These are phyloP conservation scores for Smittia aterrima DNA, from an alignment of 2,888 invertebrate species.

Conservation along the genomic window DNA sequence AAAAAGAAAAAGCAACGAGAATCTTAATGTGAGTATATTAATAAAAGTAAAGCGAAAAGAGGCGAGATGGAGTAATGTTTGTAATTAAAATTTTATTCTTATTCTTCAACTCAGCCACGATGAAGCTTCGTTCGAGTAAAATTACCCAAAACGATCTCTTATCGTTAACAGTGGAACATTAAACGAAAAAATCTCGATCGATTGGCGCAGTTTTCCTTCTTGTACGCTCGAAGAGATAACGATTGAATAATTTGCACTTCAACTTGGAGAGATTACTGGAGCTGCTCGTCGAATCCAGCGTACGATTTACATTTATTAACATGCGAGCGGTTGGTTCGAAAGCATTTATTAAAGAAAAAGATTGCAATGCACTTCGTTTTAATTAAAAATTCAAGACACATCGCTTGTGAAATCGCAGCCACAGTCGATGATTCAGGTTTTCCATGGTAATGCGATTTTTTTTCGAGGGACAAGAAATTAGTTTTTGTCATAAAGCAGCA, in stretches of 20 bases:
- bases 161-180: not conserved
- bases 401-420: not conserved
- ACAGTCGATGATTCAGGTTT: not conserved
- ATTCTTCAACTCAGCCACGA: not conserved
- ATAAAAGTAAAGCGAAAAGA: not conserved
- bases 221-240: not conserved
- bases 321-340: not conserved
- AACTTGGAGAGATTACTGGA: not conserved
- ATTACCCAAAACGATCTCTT: not conserved
- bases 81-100: constrained; percentile 27
- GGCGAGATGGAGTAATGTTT: constrained; percentile 24
- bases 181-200: constrained; percentile 3
- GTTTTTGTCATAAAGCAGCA: constrained; percentile 1
- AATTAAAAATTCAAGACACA: constrained; percentile 13
- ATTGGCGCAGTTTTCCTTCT: not conserved
- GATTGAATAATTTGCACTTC: constrained; percentile 2
- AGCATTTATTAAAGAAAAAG: not conserved
- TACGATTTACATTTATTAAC: constrained; percentile 23
- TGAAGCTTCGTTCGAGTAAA: not conserved
- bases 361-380: not conserved
- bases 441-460: not conserved
- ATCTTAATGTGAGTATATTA: constrained; percentile 29
- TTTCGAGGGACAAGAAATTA: not conserved
- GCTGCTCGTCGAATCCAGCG: not conserved
- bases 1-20: not conserved